Conservation (phyloP, 2,888 invertebrate species). For the Pristionchus mayeri region DNA sequence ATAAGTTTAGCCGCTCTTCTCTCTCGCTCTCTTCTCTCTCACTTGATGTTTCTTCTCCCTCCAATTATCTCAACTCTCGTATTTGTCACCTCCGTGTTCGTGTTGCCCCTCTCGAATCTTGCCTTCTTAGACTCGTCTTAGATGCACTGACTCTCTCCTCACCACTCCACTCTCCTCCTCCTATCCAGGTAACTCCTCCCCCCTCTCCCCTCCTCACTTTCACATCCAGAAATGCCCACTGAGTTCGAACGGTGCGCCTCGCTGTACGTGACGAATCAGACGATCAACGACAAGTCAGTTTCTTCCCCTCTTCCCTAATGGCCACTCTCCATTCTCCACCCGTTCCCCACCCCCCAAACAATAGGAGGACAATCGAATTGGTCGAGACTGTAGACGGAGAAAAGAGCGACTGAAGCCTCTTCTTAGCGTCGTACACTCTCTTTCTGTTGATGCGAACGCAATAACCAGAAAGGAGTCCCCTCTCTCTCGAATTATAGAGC, state of each 20-base stretch:
- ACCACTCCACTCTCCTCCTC: constrained; percentile 1
- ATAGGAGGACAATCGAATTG: constrained; percentile 22
- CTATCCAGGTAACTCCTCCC: constrained; percentile 45
- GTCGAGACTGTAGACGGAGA: background rate
- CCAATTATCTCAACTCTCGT: constrained; percentile 39
- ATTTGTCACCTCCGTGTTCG: constrained; percentile 26
- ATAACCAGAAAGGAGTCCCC: background rate
- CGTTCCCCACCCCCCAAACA: background rate
- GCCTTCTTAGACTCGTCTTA: background rate
- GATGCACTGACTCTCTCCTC: constrained; percentile 19
- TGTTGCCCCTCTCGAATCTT: background rate
- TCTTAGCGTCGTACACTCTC: background rate
- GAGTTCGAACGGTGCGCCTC: constrained; percentile 30
- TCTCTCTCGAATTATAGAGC: too few relatives aligned
- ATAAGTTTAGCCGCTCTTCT: constrained; percentile 21
- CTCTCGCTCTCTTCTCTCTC: background rate
- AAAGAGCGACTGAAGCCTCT: background rate
- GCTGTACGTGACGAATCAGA: background rate
- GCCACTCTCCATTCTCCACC: background rate
- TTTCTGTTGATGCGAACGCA: constrained; percentile 34
- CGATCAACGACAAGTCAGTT: constrained; percentile 26
- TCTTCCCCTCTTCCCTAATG: background rate
- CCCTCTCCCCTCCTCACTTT: constrained; percentile 4
- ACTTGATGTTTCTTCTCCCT: constrained; percentile 34
- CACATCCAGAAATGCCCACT: constrained; percentile 34